phyloP scores from a whole-genome alignment of 2,888 invertebrate genomes.

The Galerucella pusilla region DNA sequence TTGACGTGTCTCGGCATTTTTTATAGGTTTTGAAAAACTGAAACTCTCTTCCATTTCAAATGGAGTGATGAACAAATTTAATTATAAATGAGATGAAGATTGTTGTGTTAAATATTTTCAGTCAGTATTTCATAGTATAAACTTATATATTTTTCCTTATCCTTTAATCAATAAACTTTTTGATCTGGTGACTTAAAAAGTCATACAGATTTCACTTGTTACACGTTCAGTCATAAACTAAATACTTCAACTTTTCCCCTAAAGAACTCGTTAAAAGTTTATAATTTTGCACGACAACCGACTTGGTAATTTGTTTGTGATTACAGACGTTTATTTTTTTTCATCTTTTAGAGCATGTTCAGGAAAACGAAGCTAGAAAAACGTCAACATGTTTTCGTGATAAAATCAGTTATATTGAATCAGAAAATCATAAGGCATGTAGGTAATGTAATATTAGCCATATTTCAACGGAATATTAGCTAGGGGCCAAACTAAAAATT shows the following conservation, averaged over 20 bases:
- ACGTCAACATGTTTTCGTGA: conserved; percentile 41
- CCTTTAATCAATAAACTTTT: not conserved
- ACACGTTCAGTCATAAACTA: conserved; percentile 5
- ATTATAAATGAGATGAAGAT: no score
- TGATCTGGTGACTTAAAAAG: not conserved
- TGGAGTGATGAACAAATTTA: no score
- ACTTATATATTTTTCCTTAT: no score
- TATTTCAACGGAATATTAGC: conserved; percentile 42
- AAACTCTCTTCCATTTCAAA: no score
- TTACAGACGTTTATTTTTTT: conserved; percentile 24
- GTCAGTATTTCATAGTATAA: no score
- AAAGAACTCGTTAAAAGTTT: conserved; percentile 21
- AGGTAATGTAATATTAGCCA: conserved; percentile 42
- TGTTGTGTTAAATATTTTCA: no score
- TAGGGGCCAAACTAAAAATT: conserved; percentile 43
- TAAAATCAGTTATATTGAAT: conserved; percentile 39
- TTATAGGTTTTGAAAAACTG: no score
- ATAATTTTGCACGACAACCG: conserved; percentile 20
- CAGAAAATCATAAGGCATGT: conserved; percentile 43
- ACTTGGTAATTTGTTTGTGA: conserved; percentile 22
- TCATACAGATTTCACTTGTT: not conserved
- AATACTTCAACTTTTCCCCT: conserved; percentile 17
- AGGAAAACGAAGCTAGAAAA: conserved; percentile 38
- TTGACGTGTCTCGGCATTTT: no score
- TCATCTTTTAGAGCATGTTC: conserved; percentile 30